Percentiles rank a stretch among this genome's conserved stretches.
phyloP scores from a whole-genome alignment of 2,113 vertebrate genomes.

The Nibea coibor region DNA sequence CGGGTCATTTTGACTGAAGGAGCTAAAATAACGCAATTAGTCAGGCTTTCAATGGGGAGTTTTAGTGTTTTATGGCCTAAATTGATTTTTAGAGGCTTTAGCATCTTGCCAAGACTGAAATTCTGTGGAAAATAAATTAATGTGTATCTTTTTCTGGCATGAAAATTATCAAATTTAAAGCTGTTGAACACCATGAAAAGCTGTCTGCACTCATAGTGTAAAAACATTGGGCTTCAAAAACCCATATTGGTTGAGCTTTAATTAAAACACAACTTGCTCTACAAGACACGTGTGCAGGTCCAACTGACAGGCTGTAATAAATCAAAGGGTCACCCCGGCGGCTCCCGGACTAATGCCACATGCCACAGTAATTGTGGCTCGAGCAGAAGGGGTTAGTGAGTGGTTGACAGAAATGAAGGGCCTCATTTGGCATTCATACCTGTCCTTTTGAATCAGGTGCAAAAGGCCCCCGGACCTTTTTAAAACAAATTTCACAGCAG shows the following conservation, averaged over 20 bases:
- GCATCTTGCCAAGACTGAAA: conserved; percentile 50
- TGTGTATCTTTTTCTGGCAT: conserved; percentile 11
- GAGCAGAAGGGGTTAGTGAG: conserved; percentile 60
- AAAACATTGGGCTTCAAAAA: conserved; percentile 43
- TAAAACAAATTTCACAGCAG: conserved; percentile 56
- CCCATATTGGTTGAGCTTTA: conserved; percentile 45
- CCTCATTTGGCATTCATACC: conserved; percentile 72
- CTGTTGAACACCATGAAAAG: conserved; percentile 19
- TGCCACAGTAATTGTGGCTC: conserved; percentile 68
- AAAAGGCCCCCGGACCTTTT: conserved; percentile 11
- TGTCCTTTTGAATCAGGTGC: conserved; percentile 60
- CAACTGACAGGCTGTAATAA: conserved; percentile 70
- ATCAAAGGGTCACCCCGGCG: conserved; percentile 75
- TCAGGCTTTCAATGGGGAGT: conserved; percentile 44
- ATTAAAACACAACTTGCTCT: conserved; percentile 62
- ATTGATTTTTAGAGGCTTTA: conserved; percentile 59
- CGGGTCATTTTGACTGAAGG: conserved; percentile 57
- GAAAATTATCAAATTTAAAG: conserved; percentile 38
- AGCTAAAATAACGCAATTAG: conserved; percentile 63
- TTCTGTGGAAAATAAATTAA: conserved; percentile 36
- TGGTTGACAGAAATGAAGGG: conserved; percentile 63
- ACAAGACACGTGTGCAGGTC: conserved; percentile 49
- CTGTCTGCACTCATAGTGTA: conserved; percentile 7
- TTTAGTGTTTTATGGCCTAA: conserved; percentile 43
- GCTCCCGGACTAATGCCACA: conserved; percentile 69